Base-by-base conservation (phyloP, 2,113 vertebrate genomes). In the Eleginops maclovinus region DNA sequence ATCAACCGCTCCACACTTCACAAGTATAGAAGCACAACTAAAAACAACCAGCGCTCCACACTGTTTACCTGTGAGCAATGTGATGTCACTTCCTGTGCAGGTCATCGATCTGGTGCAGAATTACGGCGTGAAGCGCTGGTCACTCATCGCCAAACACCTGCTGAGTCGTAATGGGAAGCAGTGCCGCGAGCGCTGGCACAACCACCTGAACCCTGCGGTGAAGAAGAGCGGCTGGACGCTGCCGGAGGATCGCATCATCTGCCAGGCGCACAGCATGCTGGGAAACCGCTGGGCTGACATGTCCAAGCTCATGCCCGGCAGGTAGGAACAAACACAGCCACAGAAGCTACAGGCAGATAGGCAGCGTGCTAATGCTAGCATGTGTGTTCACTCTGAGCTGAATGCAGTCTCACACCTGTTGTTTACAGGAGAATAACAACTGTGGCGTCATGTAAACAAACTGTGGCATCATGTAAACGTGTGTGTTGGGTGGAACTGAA, bases 221-320 rank as follows among this genome's bases (percentile, higher is more conserved):
- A 98, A 97, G 88, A 99, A 99, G 86, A 97, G 95, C 49, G 94
- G 94, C 6, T 99, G 98, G 98, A 98, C 97, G 0, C 93, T 94
- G 47, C 96, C 98, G 69, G 98, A 99, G 82, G 98, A 99, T 88
- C 93, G 91, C 22, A 86, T 98, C 82, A 97, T 99, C 69, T 98
- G 94, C 13, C 95, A 96, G 89, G 96, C 97, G 9, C 98, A 99
- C 90, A 93, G 94, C 41, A 85, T 96, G 50, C 93, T 99, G 83
- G 98, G 98, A 60, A 99, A 99, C 86, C 97, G 98, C 26, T 99
- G 98, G 98, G 97, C 98, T 0, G 95, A 97, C 89, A 99, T 99
- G 9, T 96, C 98, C 83, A 99, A 98, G 82, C 93, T 98, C 69
- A 94, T 99, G 58, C 97, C 98, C 0, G 98, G 98, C 9, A 96